Evolutionary conservation across 1,140 invertebrate genomes (phyloP).

Genomic region (Yoshiicerus persimilis): DNA sequence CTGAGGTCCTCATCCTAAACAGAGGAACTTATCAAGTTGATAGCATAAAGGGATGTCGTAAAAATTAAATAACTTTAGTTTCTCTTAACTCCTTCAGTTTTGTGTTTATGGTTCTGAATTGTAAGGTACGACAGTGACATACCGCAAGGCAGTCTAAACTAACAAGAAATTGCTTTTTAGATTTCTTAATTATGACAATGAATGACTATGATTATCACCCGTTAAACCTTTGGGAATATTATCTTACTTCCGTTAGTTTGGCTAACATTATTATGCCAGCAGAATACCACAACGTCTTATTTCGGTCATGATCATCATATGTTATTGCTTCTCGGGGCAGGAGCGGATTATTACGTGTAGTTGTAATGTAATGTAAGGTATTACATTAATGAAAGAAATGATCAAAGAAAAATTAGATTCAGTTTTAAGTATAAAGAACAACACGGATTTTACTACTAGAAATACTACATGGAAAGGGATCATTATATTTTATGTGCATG

Average conservation of each 20-base stretch:
- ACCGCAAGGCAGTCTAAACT: neutral
- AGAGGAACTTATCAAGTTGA: neutral
- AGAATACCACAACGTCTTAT: no score
- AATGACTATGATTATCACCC: neutral
- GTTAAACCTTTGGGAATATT: neutral
- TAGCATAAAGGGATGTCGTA: neutral
- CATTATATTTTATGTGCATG: neutral
- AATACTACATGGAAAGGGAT: neutral
- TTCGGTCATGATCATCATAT: no score
- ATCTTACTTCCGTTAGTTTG: neutral
- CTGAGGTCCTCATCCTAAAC: neutral
- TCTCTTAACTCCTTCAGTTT: neutral
- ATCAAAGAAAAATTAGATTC: neutral
- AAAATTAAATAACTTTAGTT: conserved; percentile 6
- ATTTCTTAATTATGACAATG: neutral
- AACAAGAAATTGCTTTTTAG: neutral
- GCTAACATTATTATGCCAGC: no score
- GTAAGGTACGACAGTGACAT: neutral
- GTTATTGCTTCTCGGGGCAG: no score
- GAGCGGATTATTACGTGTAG: no score
- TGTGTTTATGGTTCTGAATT: no score
- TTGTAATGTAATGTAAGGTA: neutral
- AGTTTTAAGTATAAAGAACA: neutral
- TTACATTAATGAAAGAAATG: neutral
- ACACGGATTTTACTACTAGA: neutral